Base-by-base conservation (phyloP, 2,797 vertebrate genomes). In the Phoxinus dragarum region DNA sequence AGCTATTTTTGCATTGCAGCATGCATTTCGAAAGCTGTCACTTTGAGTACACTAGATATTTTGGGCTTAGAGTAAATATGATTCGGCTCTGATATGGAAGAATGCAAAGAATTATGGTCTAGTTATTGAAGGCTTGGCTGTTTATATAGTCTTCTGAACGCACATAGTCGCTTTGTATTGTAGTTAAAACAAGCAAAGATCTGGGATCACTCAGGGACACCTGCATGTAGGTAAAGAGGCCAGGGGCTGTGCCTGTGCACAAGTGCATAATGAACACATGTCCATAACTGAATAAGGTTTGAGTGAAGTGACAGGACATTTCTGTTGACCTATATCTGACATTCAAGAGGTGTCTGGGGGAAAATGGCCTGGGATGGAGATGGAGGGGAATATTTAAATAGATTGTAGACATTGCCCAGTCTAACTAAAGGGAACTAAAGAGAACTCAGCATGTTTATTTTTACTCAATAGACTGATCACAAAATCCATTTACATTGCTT, bases 281-380 rank as follows among this genome's bases (percentile, higher is more conserved):
- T 77, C 85, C 42, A 44, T 36, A 72, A 71, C 34, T 17, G 71
- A 87, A 66, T 49, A 78, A 31, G 83, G 31, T 85, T 44, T 74
- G 52, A 77, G 56, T 67, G 19, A 16, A 80, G 66, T 69, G 21
- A 85, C 66, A 61, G 61, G 68, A 61, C 73, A 82, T 80, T 87
- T 77, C 73, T 84, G 79, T 74, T 89, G 84, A 80, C 86, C 88
- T 86, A 86, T 44, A 85, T 86, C 56, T 86, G 67, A 82, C 80
- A 78, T 61, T 89, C 81, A 83, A 54, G 73, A 14, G 52, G 78
- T 52, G 80, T 85, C 75, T 77, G 72, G 83, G 82, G 71, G 7
- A 47, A 38, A 72, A 52, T 80, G 74, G n/a, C 11, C 5, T 54
- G 68, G 61, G 61, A 72, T 36, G 31, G 71, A 34, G 47, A 73